Evolutionary conservation across 2,888 invertebrate species (phyloP).

Genomic region (Formica aserva): DNA sequence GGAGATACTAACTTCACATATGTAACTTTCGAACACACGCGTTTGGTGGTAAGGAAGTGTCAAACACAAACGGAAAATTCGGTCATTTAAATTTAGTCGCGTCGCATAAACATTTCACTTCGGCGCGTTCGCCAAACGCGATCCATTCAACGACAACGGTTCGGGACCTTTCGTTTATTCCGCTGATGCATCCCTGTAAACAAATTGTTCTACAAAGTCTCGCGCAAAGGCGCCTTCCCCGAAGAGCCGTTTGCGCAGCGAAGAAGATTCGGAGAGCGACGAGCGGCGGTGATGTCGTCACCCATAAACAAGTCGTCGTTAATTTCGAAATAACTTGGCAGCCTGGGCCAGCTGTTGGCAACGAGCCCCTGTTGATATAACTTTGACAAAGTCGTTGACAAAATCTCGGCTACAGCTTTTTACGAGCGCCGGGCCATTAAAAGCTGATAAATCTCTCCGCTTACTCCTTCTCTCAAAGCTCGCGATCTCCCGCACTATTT

Average conservation of each 20-base stretch:
- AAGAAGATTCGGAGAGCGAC: conserved; percentile 36
- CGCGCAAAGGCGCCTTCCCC: conserved; percentile 63
- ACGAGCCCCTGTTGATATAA: conserved; percentile 83
- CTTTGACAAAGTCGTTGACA: conserved; percentile 85
- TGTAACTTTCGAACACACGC: background rate
- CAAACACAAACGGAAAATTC: conserved; percentile 42
- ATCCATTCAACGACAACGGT: conserved; percentile 41
- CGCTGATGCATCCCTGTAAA: conserved; percentile 60
- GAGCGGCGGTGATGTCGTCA: conserved; percentile 65
- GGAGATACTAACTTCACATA: background rate
- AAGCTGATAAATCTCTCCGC: conserved; percentile 80
- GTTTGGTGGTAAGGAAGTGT: conserved; percentile 24
- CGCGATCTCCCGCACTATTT: conserved; percentile 69
- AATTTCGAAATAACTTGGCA: conserved; percentile 83
- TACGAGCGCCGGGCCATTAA: conserved; percentile 83
- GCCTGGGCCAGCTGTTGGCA: conserved; percentile 83
- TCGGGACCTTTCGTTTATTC: conserved; percentile 61
- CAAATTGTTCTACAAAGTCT: conserved; percentile 70
- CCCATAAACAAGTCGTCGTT: conserved; percentile 83
- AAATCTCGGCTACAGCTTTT: conserved; percentile 80
- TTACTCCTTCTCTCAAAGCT: background rate
- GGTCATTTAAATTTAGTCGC: conserved; percentile 63
- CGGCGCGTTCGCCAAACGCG: conserved; percentile 32
- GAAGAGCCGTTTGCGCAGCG: conserved; percentile 64
- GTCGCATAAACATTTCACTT: conserved; percentile 42